A percentile compares a stretch with the other conserved stretches of the same genome.
phyloP scores from a whole-genome alignment of 2,888 invertebrate genomes.

The Thecophora atra region DNA sequence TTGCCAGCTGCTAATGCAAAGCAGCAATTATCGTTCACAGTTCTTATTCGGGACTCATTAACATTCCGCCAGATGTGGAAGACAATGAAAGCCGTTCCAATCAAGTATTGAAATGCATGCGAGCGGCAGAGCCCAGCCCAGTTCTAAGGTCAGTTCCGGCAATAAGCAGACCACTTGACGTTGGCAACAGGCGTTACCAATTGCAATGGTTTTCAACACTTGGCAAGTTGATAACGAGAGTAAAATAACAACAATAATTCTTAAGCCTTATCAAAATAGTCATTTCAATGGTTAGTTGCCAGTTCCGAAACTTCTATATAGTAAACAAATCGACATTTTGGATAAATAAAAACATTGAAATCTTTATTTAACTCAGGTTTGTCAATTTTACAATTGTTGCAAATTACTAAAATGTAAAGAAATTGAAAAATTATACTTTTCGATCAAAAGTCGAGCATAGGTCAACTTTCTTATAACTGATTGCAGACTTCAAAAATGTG shows the following conservation, averaged over 20 bases:
- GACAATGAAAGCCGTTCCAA: slow-evolving; percentile 23
- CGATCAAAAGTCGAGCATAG: background rate
- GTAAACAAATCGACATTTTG: slow-evolving; percentile 40
- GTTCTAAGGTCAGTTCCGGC: slow-evolving; percentile 56
- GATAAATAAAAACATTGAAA: slow-evolving; percentile 53
- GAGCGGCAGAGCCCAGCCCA: slow-evolving; percentile 53
- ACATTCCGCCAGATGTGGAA: slow-evolving; percentile 17
- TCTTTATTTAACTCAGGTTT: slow-evolving; percentile 57
- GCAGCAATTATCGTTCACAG: background rate
- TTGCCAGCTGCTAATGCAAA: background rate
- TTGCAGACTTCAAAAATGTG: background rate
- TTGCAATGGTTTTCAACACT: too few species aligned
- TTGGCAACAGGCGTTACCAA: too few species aligned
- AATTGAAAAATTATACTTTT: background rate
- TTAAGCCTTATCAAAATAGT: too few species aligned
- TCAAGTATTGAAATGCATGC: background rate
- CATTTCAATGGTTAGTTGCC: too few species aligned
- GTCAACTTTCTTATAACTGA: background rate
- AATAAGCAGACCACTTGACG: too few species aligned
- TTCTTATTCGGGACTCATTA: background rate
- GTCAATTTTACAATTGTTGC: slow-evolving; percentile 61
- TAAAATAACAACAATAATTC: background rate
- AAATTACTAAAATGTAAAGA: slow-evolving; percentile 39
- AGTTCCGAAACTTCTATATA: too few species aligned
- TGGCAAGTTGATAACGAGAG: background rate